Evolutionary conservation across 2,113 vertebrate genomes (phyloP), one percentile per base, ranked within the genome.

Genomic region (Dascyllus trimaculatus): DNA sequence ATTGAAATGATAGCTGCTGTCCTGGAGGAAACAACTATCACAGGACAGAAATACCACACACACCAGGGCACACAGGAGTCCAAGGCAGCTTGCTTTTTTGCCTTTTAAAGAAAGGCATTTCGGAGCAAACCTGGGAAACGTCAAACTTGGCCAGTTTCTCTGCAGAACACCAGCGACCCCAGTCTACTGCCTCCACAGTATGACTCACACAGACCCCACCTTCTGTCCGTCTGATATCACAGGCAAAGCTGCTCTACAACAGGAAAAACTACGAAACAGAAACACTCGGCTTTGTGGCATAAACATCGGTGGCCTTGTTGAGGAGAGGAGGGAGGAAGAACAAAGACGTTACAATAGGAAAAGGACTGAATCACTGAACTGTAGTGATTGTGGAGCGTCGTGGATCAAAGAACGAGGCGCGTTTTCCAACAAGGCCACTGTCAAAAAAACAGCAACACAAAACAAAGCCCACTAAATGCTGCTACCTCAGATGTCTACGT

Each of bases 51-150:
- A 88, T 76, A 82, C 78, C 73, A 84, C 87, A 85, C 74, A 88
- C 75, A 73, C 84, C 1, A 14, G 75, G 80, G 76, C 85, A 89
- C 63, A 63, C 70, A 11, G 21, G 66, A 80, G 81, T 88, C 71
- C 57, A 45, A 84, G 57, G 80, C 68, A 46, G 45, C 71, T 71
- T 53, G 74, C 71, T 81, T 85, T n/a, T 90, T 89, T 89, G 88
- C 93, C 93, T 94, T 94, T 92, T 95, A 94, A 93, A 94, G 93
- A 29, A 91, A 94, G 88, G 89, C 78, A 83, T 92, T 92, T 92
- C 84, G 57, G 71, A 80, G 80, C 86, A 91, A 93, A 90, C 78
- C 91, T 91, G 88, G 83, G 89, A 92, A 89, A 75, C 78, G 92
- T 90, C 82, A 90, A 90, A 93, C 89, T 88, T 88, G 89, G 90